Percentiles rank a stretch among this genome's conserved stretches.
These are phyloP conservation scores for Glareola pratincola DNA, from an alignment of 2,113 vertebrate species.

Conservation along the genomic window DNA sequence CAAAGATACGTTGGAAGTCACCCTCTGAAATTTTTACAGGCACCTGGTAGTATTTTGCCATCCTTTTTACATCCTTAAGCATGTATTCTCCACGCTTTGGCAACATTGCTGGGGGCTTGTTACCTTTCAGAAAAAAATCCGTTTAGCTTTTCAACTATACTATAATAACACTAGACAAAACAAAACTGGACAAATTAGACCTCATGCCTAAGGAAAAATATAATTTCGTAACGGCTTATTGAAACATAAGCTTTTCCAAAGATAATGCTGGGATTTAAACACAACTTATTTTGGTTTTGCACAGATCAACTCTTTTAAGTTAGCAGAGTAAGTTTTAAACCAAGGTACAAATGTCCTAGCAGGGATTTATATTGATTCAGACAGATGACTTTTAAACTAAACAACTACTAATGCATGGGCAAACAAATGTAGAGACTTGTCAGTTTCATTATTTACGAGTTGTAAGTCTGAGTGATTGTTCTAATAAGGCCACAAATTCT, in stretches of 20 bases:
- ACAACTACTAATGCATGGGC: neutral
- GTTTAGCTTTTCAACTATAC: neutral
- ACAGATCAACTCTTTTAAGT: neutral
- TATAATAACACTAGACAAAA: neutral
- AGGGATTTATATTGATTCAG: neutral
- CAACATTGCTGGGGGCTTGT: constrained; percentile 79
- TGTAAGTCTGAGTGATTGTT: too few relatives aligned
- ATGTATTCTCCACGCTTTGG: constrained; percentile 82
- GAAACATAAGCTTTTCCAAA: neutral
- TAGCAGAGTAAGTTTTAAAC: neutral
- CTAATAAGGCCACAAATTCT: neutral
- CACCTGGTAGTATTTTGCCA: constrained; percentile 76
- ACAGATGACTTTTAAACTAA: neutral
- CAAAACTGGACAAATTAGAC: neutral
- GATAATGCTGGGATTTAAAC: neutral
- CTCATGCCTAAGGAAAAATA: neutral
- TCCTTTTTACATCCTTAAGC: constrained; percentile 69
- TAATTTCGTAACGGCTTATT: neutral
- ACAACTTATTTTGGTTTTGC: neutral
- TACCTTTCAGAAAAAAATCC: constrained; percentile 72
- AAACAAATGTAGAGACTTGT: neutral
- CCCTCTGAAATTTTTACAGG: constrained; percentile 65
- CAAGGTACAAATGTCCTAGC: neutral
- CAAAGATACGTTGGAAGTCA: constrained; percentile 67
- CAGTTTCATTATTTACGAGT: neutral